Conservation (phyloP, 1,140 invertebrate species). For the Hyposmocoma kahamanoa region DNA sequence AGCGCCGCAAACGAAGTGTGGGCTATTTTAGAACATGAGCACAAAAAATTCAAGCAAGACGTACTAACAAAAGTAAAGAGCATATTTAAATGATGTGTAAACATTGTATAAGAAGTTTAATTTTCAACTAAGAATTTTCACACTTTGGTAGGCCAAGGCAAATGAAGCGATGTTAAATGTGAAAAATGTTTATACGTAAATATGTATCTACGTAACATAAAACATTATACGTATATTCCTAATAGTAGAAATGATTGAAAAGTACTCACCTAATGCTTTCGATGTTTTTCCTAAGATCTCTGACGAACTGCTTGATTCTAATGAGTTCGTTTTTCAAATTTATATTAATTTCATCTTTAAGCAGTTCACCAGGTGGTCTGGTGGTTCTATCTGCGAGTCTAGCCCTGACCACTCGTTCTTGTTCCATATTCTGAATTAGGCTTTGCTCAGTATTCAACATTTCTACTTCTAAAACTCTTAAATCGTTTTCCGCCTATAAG, state of each 20-base stretch:
- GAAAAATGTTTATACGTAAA: too few species aligned
- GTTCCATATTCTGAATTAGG: slow-evolving; percentile 37
- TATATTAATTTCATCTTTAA: slow-evolving; percentile 38
- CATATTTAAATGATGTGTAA: too few species aligned
- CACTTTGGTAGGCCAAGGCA: too few species aligned
- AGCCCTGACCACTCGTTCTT: slow-evolving; percentile 31
- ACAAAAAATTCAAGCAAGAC: too few species aligned
- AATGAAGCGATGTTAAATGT: too few species aligned
- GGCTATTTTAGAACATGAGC: too few species aligned
- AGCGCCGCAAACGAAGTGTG: too few species aligned
- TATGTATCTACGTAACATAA: too few species aligned
- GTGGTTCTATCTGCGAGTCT: slow-evolving; percentile 32
- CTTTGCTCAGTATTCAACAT: slow-evolving; percentile 34
- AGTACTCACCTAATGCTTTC: slow-evolving; percentile 34
- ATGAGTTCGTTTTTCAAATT: slow-evolving; percentile 38
- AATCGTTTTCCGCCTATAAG: slow-evolving; percentile 40
- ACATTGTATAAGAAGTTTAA: too few species aligned
- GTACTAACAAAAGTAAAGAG: too few species aligned
- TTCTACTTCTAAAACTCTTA: slow-evolving; percentile 36
- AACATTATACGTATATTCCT: too few species aligned
- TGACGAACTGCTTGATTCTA: slow-evolving; percentile 32
- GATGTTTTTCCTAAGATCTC: slow-evolving; percentile 37
- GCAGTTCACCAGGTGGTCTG: slow-evolving; percentile 34
- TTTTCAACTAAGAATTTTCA: too few species aligned
- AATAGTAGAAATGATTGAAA: background rate